phyloP scores from a whole-genome alignment of 2,888 invertebrate species.

The Melinaea marsaeus region DNA sequence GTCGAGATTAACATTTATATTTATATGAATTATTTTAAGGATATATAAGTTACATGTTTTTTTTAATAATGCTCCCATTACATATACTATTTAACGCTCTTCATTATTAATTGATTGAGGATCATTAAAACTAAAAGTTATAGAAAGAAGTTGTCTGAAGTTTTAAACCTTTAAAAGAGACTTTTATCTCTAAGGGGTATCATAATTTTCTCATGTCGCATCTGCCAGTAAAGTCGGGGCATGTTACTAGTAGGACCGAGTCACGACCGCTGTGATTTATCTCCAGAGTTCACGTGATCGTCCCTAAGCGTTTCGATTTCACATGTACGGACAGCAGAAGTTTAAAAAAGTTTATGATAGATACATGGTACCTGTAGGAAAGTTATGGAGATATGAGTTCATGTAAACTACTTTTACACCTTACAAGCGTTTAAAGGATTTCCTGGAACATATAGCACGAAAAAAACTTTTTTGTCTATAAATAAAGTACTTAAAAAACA shows the following conservation, averaged over 20 bases:
- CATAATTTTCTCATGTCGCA: constrained; percentile 9
- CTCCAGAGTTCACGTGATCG: constrained; percentile 39
- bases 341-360: neutral
- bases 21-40: no score
- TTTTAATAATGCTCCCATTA: no score
- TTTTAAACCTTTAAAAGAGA: neutral
- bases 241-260: constrained; percentile 29
- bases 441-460: no score
- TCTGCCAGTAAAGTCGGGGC: constrained; percentile 13
- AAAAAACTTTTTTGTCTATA: neutral
- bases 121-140: no score
- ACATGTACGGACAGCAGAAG: constrained; percentile 22
- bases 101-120: no score
- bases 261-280: constrained; percentile 47
- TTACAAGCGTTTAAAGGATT: no score
- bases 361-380: neutral
- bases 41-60: no score
- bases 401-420: no score
- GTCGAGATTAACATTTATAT: no score
- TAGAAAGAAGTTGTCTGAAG: no score
- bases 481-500: neutral
- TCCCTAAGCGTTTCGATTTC: constrained; percentile 38
- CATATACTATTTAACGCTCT: no score
- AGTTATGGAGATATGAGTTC: neutral
- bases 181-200: neutral